Percentiles rank a stretch among this genome's conserved stretches.
These are phyloP conservation scores for Papilio polyxenes DNA, from an alignment of 1,140 invertebrate genomes.

Conservation along the genomic window DNA sequence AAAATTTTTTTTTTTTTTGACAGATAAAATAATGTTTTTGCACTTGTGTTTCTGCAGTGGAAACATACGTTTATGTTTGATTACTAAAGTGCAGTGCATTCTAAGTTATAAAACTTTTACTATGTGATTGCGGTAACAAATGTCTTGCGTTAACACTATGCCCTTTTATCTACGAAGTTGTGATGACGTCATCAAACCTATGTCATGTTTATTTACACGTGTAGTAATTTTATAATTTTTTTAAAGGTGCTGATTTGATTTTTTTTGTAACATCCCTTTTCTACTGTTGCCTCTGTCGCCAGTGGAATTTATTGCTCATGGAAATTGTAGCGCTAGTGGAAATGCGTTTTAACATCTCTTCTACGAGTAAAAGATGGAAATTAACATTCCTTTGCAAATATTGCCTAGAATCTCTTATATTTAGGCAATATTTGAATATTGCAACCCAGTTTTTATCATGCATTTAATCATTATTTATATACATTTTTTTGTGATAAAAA, in stretches of 20 bases:
- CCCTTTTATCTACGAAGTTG: not conserved
- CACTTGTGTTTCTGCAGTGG: too few species aligned
- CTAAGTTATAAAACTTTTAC: not conserved
- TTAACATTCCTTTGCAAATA: slow-evolving; percentile 48
- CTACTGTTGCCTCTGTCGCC: not conserved
- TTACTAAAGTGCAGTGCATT: slow-evolving; percentile 9
- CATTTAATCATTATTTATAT: not conserved
- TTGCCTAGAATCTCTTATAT: slow-evolving; percentile 58
- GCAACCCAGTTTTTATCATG: slow-evolving; percentile 7
- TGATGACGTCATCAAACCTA: not conserved
- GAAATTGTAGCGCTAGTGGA: not conserved
- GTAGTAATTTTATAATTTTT: slow-evolving; percentile 45
- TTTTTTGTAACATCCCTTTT: not conserved
- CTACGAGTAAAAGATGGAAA: not conserved
- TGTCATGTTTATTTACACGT: not conserved
- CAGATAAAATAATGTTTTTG: not conserved
- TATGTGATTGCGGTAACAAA: not conserved
- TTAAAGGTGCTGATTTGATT: slow-evolving; percentile 59
- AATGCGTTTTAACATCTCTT: not conserved
- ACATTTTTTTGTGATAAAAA: not conserved
- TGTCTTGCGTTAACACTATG: not conserved
- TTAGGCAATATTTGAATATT: slow-evolving; percentile 2
- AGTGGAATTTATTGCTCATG: not conserved
- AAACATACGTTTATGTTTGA: too few species aligned
- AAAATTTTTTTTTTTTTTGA: not conserved